Conservation (phyloP, 2,888 invertebrate genomes). For the Criorhina ranunculi region DNA sequence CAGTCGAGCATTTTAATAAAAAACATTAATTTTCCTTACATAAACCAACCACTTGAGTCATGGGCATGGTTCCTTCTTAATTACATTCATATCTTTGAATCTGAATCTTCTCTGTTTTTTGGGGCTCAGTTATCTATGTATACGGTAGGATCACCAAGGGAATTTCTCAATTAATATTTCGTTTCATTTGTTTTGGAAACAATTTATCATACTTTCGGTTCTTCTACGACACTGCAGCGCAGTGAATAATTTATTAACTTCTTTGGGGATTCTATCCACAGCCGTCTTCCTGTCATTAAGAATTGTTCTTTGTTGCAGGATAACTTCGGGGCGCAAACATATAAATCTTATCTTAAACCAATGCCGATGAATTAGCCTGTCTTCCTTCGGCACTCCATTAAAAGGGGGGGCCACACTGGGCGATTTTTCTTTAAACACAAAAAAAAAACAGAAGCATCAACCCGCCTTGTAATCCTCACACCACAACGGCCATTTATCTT, state of each 20-base stretch:
- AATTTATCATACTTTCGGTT: constrained; percentile 73
- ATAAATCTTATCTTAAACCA: constrained; percentile 68
- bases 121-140: constrained; percentile 7
- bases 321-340: constrained; percentile 3
- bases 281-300: constrained; percentile 51
- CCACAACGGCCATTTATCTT: constrained; percentile 65
- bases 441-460: constrained; percentile 21
- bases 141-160: not conserved
- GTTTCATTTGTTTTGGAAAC: constrained; percentile 54
- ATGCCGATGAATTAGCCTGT: constrained; percentile 70
- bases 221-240: constrained; percentile 40
- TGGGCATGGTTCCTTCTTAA: constrained; percentile 44
- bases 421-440: not conserved
- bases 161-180: constrained; percentile 69
- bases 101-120: constrained; percentile 27
- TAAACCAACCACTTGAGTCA: constrained; percentile 23
- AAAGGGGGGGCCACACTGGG: constrained; percentile 24
- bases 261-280: constrained; percentile 47
- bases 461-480: too few relatives aligned
- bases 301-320: constrained; percentile 51
- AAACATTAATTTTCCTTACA: constrained; percentile 54
- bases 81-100: constrained; percentile 51
- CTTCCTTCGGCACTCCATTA: constrained; percentile 63
- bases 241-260: constrained; percentile 72
- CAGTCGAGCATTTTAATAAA: constrained; percentile 50